phyloP scores from a whole-genome alignment of 1,140 invertebrate genomes.

The Monomorium pharaonis region DNA sequence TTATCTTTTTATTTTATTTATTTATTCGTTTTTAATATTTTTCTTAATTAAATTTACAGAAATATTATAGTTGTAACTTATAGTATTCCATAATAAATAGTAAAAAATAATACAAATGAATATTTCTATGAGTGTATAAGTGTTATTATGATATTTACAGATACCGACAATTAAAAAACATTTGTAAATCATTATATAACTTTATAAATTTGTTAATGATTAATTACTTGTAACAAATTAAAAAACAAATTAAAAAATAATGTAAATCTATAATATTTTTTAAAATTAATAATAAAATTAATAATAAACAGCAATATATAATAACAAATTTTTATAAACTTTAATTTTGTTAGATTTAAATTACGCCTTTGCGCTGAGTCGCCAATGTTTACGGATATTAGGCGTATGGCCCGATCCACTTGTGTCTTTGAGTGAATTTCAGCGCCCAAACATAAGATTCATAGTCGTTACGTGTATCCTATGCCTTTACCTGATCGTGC shows the following conservation, averaged over 20 bases:
- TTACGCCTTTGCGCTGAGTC: neutral
- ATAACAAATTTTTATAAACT: neutral
- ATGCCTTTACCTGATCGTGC: neutral
- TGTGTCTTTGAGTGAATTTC: neutral
- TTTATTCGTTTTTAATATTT: neutral
- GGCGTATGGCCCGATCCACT: constrained; percentile 33
- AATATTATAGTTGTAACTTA: no score
- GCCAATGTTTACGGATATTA: neutral
- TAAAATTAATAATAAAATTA: no score
- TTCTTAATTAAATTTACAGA: neutral
- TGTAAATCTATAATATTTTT: neutral
- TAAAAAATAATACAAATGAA: no score
- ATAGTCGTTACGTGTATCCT: neutral
- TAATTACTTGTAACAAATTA: neutral
- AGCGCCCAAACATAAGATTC: neutral
- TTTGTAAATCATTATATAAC: no score
- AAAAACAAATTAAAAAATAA: neutral
- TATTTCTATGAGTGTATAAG: no score
- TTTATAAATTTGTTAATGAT: no score
- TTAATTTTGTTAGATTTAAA: constrained; percentile 2
- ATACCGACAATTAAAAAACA: no score
- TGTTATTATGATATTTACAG: no score
- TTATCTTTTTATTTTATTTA: neutral
- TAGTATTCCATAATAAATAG: no score
- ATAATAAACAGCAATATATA: neutral